Evolutionary conservation across 2,113 vertebrate genomes (phyloP), one percentile per base, ranked within the genome.

Genomic region (Terrapene triunguis): DNA sequence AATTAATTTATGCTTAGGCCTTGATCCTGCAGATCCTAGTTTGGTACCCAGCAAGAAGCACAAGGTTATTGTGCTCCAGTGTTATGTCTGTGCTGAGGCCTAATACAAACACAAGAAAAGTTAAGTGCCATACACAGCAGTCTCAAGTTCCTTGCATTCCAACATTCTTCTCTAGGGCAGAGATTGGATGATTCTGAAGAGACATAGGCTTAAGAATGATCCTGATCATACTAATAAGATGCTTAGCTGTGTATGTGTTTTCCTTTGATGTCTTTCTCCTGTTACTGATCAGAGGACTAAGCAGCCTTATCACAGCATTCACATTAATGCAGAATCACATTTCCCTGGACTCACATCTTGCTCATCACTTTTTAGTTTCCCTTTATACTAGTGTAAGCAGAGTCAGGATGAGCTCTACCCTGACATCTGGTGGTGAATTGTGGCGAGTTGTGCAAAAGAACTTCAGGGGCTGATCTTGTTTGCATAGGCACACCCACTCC

Each of bases 261-360:
- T 95, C 78, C 96, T 97, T 92, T 94, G 95, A 85, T 80, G 92
- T 88, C 95, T 96, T 82, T 90, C 55, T 25, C 83, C 96, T 97
- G 92, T 94, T 97, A 94, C 90, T 97, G 78, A 93, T 72, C 1
- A 0, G 35, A 22, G 89, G 1, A 59, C 32, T 19, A 69, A 47
- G 44, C 21, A 74, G 32, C 32, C 55, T 59, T 11, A 59, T 59
- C 16, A 72, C n/a, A 38, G 65, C 16, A 38, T 38, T 72, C 65
- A 35, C 65, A n/a, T 16, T n/a, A 72, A 38, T 72, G 27, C 57
- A 59, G 57, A 69, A 38, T 72, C n/a, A 72, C 35, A 38, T 72
- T 21, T 42, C 38, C 38, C 19, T 74, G n/a, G 16, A 74, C 69
- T 74, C 38, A 38, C n/a, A 42, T 74, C 21, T 38, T 74, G 69